These are phyloP conservation scores for Triplophysa rosa DNA, from an alignment of 2,113 vertebrate species.

Conservation along the genomic window DNA sequence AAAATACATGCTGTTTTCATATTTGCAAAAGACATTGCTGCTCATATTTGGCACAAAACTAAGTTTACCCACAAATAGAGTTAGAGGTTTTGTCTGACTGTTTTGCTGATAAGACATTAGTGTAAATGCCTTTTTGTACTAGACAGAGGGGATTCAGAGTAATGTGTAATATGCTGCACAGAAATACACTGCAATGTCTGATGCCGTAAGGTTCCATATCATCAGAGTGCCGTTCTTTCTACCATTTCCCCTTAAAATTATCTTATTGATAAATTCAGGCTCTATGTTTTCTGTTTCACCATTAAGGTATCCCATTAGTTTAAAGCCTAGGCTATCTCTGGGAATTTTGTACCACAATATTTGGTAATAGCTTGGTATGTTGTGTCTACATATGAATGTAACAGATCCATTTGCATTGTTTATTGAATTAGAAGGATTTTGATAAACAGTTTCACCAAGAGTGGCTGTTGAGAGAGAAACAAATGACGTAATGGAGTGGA, in stretches of 20 bases:
- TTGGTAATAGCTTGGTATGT: not conserved
- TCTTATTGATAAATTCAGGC: not conserved
- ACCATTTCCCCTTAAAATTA: conserved; percentile 1
- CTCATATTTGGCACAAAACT: not conserved
- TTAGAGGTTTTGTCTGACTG: not conserved
- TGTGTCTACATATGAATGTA: not conserved
- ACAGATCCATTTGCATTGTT: not conserved
- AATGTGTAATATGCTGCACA: conserved; percentile 31
- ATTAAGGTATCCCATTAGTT: conserved; percentile 20
- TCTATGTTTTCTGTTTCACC: not conserved
- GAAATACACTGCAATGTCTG: conserved; percentile 26
- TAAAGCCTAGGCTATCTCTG: not conserved
- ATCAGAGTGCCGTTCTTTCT: not conserved
- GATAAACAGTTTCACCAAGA: conserved; percentile 6
- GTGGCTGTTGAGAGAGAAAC: not conserved
- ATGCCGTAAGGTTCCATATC: not conserved
- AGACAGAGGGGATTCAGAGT: not conserved
- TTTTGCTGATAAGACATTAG: not conserved
- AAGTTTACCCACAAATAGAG: not conserved
- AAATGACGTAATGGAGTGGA: not conserved
- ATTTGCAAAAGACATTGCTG: not conserved
- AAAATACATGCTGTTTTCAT: too few species aligned
- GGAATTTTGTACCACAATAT: conserved; percentile 29
- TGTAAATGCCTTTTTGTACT: conserved; percentile 7
- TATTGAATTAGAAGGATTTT: conserved; percentile 4